Evolutionary conservation across 1,140 invertebrate species (phyloP).

Genomic region (Helicoverpa zea): DNA sequence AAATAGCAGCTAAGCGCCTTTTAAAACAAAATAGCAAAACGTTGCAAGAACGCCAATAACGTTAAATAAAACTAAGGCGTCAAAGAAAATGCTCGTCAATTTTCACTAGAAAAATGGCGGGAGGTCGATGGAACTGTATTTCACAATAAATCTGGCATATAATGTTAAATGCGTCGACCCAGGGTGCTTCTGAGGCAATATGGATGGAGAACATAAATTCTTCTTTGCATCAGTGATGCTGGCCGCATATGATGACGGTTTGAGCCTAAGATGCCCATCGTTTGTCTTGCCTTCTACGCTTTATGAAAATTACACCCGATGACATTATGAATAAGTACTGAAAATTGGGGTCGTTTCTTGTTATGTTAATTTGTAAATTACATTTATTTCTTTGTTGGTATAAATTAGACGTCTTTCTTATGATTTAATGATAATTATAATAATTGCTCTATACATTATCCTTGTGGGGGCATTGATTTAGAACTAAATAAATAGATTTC

Average conservation of each 20-base stretch:
- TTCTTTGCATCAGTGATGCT: slow-evolving; percentile 49
- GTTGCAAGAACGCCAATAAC: slow-evolving; percentile 16
- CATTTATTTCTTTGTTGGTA: too few relatives aligned
- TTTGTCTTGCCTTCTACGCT: slow-evolving; percentile 35
- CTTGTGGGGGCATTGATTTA: too few relatives aligned
- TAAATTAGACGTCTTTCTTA: too few relatives aligned
- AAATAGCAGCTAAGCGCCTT: not conserved
- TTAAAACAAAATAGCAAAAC: not conserved
- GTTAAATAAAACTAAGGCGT: not conserved
- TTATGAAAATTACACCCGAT: slow-evolving; percentile 24
- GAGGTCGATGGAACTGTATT: slow-evolving; percentile 35
- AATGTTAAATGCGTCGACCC: slow-evolving; percentile 6
- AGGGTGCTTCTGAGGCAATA: slow-evolving; percentile 36
- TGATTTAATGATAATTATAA: too few relatives aligned
- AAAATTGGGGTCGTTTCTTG: not conserved
- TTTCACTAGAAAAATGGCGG: slow-evolving; percentile 32
- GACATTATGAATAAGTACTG: not conserved
- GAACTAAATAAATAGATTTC: too few relatives aligned
- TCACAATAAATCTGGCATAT: slow-evolving; percentile 48
- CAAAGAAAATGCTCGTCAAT: slow-evolving; percentile 34
- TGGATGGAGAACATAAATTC: slow-evolving; percentile 54
- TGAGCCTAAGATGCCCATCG: slow-evolving; percentile 28
- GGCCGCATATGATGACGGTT: slow-evolving; percentile 36
- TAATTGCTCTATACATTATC: too few relatives aligned
- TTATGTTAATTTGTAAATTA: not conserved